A percentile compares a stretch with the other conserved stretches of the same genome.
These are phyloP conservation scores for Icerya purchasi DNA, from an alignment of 2,888 invertebrate genomes.

Conservation along the genomic window DNA sequence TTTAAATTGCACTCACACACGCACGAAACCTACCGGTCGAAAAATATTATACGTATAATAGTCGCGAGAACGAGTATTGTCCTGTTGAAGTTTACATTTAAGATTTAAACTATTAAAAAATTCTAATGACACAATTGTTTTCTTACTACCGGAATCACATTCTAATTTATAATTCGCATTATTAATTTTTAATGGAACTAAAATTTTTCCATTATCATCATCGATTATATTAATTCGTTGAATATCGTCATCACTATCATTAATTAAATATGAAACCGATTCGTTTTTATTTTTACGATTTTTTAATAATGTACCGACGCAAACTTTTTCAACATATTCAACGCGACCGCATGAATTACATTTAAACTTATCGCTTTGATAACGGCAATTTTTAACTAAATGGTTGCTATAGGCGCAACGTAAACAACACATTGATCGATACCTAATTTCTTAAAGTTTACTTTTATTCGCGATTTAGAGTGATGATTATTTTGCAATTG, in stretches of 20 bases:
- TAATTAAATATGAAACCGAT: background rate
- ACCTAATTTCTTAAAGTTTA: background rate
- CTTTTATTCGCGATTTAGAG: background rate
- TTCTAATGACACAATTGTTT: background rate
- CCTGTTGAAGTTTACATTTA: background rate
- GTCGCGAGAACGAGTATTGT: background rate
- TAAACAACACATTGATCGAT: background rate
- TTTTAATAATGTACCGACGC: background rate
- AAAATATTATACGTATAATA: background rate
- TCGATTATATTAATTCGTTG: background rate
- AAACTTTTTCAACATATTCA: conserved; percentile 1
- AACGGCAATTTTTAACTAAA: background rate
- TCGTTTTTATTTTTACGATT: background rate
- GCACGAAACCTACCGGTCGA: background rate
- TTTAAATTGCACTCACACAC: background rate
- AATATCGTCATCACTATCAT: background rate
- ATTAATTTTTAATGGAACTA: background rate
- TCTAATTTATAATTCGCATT: background rate
- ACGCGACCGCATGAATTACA: background rate
- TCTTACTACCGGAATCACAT: background rate
- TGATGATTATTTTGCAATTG: too few relatives aligned
- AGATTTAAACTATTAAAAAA: background rate
- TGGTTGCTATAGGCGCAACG: background rate
- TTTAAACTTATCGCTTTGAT: background rate
- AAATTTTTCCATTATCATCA: background rate